A percentile compares a stretch with the other conserved stretches of the same genome.
Conservation (phyloP, 2,888 invertebrate species). For the Dinocampus coccinellae region DNA sequence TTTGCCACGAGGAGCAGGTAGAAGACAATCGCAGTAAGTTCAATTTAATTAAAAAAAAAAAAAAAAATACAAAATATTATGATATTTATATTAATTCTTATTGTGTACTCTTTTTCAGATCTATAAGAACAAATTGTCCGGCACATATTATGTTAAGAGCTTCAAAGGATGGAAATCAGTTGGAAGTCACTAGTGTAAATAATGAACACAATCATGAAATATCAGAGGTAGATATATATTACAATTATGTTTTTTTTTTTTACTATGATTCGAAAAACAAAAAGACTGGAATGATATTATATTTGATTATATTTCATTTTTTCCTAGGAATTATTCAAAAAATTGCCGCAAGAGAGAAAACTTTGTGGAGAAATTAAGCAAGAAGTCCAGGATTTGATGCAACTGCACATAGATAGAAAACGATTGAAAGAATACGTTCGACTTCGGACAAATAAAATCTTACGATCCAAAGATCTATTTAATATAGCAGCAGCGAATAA, state of each 20-base stretch:
- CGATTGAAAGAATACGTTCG: constrained; percentile 65
- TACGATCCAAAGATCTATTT: constrained; percentile 65
- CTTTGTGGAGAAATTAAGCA: constrained; percentile 64
- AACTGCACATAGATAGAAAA: constrained; percentile 64
- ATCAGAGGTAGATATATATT: constrained; percentile 57
- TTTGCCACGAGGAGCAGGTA: constrained; percentile 65
- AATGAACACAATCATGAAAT: constrained; percentile 70
- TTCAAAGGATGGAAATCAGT: constrained; percentile 67
- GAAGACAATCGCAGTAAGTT: constrained; percentile 65
- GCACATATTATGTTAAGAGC: constrained; percentile 69
- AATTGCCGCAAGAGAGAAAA: constrained; percentile 66
- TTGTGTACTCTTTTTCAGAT: constrained; percentile 48
- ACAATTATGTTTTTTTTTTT: not conserved
- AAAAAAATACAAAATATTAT: not conserved
- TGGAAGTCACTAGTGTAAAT: constrained; percentile 70
- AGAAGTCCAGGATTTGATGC: constrained; percentile 65
- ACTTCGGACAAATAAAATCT: constrained; percentile 61
- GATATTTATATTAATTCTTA: not conserved
- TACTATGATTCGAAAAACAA: constrained; percentile 4
- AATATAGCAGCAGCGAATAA: constrained; percentile 66
- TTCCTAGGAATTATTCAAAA: constrained; percentile 62
- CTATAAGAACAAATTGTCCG: constrained; percentile 68
- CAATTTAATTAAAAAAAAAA: not conserved
- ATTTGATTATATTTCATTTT: constrained; percentile 13
- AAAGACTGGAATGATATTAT: not conserved